A percentile compares a stretch with the other conserved stretches of the same genome.
These are phyloP conservation scores for Polietes domitor DNA, from an alignment of 2,888 invertebrate species.

Conservation along the genomic window DNA sequence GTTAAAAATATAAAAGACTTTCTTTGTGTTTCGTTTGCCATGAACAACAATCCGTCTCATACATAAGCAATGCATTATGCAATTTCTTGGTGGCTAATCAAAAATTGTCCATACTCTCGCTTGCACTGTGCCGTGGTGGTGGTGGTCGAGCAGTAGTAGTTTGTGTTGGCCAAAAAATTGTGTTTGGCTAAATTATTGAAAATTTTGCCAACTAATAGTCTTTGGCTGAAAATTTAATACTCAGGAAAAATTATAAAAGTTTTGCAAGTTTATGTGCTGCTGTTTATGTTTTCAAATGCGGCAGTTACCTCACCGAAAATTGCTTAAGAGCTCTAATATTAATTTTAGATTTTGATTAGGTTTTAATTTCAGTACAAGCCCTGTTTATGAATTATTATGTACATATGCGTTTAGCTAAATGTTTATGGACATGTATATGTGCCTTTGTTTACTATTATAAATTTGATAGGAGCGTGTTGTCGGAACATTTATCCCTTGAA, in stretches of 20 bases:
- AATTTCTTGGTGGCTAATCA: background rate
- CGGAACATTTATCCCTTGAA: too few species aligned
- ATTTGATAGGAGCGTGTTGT: too few species aligned
- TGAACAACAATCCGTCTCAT: background rate
- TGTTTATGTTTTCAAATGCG: too few species aligned
- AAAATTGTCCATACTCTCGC: background rate
- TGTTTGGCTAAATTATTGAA: background rate
- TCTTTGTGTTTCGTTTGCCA: constrained; percentile 9
- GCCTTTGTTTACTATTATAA: too few species aligned
- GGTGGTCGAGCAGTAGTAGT: background rate
- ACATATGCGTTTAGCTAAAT: too few species aligned
- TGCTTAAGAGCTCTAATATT: too few species aligned
- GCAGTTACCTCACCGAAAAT: too few species aligned
- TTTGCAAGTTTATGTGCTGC: background rate
- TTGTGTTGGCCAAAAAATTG: background rate
- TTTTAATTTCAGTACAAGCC: too few species aligned
- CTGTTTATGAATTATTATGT: too few species aligned
- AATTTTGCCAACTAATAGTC: background rate
- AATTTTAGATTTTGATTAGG: too few species aligned
- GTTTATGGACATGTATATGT: too few species aligned
- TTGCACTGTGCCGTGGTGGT: background rate
- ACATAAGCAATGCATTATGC: constrained; percentile 1
- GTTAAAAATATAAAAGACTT: background rate
- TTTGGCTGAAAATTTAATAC: background rate
- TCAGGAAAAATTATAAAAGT: background rate